Evolutionary conservation across 2,888 invertebrate genomes (phyloP).

Genomic region (Drosophila crucigera): DNA sequence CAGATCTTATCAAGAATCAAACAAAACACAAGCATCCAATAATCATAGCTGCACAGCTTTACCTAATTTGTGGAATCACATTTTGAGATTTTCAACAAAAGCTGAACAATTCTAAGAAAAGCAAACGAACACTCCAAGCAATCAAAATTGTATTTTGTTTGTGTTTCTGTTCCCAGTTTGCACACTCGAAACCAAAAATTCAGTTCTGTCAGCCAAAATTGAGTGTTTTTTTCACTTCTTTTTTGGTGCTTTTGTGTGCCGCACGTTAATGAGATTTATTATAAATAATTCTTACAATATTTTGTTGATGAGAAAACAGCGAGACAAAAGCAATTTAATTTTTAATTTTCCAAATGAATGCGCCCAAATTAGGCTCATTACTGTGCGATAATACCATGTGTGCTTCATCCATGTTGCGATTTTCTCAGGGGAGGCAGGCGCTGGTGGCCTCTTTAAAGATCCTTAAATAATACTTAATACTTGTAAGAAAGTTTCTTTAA

Average conservation of each 20-base stretch:
- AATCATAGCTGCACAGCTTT: background rate
- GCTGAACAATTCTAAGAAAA: conserved; percentile 6
- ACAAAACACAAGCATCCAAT: background rate
- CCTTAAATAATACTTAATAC: conserved; percentile 34
- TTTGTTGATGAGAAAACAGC: conserved; percentile 38
- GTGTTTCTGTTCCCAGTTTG: background rate
- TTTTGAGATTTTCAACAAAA: conserved; percentile 4
- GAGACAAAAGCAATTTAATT: conserved; percentile 80
- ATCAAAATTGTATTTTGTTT: background rate
- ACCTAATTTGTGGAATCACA: conserved; percentile 7
- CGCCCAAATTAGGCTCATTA: conserved; percentile 78
- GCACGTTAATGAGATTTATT: conserved; percentile 74
- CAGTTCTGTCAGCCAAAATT: conserved; percentile 26
- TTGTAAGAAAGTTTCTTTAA: conserved; percentile 30
- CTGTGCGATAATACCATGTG: conserved; percentile 45
- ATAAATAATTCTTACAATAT: conserved; percentile 63
- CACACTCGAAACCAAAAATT: conserved; percentile 14
- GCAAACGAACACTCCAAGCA: background rate
- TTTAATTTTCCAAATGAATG: conserved; percentile 81
- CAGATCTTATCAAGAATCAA: background rate
- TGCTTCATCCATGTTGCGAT: conserved; percentile 11
- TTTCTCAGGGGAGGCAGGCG: background rate
- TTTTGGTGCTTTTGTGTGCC: conserved; percentile 33
- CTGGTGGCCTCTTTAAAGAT: conserved; percentile 44
- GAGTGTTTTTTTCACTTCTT: conserved; percentile 8